Evolutionary conservation across 1,140 invertebrate genomes (phyloP).

Genomic region (Trichonephila inaurata): DNA sequence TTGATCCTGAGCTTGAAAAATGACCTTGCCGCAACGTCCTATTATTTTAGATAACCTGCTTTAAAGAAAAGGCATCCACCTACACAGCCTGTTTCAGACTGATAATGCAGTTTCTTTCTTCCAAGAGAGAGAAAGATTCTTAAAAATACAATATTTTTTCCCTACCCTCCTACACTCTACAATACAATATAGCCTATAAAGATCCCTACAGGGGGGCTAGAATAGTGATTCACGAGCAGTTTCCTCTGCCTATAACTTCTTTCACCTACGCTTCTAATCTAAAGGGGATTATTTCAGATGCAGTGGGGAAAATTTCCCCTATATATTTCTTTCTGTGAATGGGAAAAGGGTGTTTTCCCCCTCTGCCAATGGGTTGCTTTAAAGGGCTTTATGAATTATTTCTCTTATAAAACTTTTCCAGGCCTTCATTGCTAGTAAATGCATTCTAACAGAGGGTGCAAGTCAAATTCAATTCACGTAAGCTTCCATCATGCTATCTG

Average conservation of each 20-base stretch:
- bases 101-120: slow-evolving; percentile 18
- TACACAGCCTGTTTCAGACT: not conserved
- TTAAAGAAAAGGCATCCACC: not conserved
- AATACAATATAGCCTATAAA: slow-evolving; percentile 14
- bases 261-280: slow-evolving; percentile 52
- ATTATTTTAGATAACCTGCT: not conserved
- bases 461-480: slow-evolving; percentile 28
- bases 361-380: not conserved
- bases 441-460: not conserved
- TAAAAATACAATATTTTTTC: slow-evolving; percentile 49
- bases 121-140: not conserved
- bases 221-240: slow-evolving; percentile 31
- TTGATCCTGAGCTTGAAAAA: slow-evolving; percentile 21
- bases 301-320: slow-evolving; percentile 29
- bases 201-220: not conserved
- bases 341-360: not conserved
- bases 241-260: slow-evolving; percentile 52
- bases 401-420: slow-evolving; percentile 10
- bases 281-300: slow-evolving; percentile 50
- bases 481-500: not conserved
- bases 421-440: not conserved
- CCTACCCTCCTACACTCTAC: not conserved
- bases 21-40: not conserved
- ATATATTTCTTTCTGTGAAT: slow-evolving; percentile 48
- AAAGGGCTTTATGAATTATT: slow-evolving; percentile 18